Evolutionary conservation across 92 coral and sea anemone species (phyloP).

Genomic region (Siderastrea siderea): DNA sequence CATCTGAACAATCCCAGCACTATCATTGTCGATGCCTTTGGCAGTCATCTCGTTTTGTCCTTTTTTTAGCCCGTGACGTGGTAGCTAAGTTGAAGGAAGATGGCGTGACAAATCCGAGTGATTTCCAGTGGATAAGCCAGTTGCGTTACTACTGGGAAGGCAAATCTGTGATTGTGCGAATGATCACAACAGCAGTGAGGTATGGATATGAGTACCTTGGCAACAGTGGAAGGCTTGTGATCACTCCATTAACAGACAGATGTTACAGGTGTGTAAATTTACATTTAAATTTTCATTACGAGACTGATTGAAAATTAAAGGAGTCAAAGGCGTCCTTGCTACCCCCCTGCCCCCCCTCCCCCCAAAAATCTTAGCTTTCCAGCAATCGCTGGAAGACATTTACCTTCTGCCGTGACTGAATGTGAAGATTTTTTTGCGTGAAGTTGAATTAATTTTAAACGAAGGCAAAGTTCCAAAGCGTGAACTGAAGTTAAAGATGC

Average conservation of each 20-base stretch:
- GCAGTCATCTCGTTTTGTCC: not conserved
- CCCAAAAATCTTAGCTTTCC: too few species aligned
- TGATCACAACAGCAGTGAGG: constrained; percentile 96
- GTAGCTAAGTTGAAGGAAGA: constrained; percentile 88
- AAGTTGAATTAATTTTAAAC: too few species aligned
- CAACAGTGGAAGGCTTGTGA: constrained; percentile 96
- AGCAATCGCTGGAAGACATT: too few species aligned
- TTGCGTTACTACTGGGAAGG: constrained; percentile 97
- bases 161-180: constrained; percentile 85
- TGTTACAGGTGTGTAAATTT: constrained; percentile 86
- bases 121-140: constrained; percentile 98
- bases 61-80: constrained; percentile 89
- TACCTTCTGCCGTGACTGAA: too few species aligned
- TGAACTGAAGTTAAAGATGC: too few species aligned
- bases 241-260: constrained; percentile 98
- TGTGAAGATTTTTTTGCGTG: too few species aligned
- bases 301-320: too few species aligned
- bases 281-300: not conserved
- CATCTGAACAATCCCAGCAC: not conserved
- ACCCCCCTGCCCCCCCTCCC: too few species aligned
- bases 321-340: not conserved
- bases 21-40: not conserved
- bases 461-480: too few species aligned
- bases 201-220: constrained; percentile 98
- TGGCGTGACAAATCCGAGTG: constrained; percentile 84